Evolutionary conservation across 30 jellyfish, hydroid and myxozoan species (phyloP), one percentile per base, ranked within the genome.

Genomic region (Turritopsis rubra): DNA sequence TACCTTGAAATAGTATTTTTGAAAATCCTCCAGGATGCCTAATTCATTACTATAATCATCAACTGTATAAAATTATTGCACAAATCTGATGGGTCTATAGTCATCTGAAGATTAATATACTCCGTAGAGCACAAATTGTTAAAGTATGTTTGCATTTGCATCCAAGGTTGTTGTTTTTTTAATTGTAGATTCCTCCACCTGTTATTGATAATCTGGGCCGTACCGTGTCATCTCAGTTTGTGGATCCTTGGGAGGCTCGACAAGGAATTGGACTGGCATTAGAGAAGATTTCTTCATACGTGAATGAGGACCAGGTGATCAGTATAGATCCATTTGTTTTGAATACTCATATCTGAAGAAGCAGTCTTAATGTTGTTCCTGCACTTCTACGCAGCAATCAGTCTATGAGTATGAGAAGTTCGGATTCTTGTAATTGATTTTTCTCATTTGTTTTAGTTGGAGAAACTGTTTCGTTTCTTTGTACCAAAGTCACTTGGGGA

Each of bases 401-500:
- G 73, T 60, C 20, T n/a, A n/a, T n/a, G n/a, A n/a, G n/a, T n/a
- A n/a, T n/a, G n/a, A n/a, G n/a, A n/a, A n/a, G n/a, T n/a, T n/a
- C n/a, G n/a, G n/a, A n/a, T n/a, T n/a, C n/a, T n/a, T n/a, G n/a
- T n/a, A n/a, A 68, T 22, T 3, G 52, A 84, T 27, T 21, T 9
- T 73, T 31, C 75, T 26, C 53, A 28, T 19, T 13, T 85, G 18
- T 19, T 80, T 21, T 52, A 91, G 96, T 73, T 91, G 72, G 91
- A 75, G 22, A 79, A 72, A 22, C 60, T 91, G 75, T 91, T 91
- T 73, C 83, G 66, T 26, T 91, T 91, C 66, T 91, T 83, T 76
- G 98, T 91, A 1, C 98, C 96, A 7, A 86, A 83, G 27, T 95
- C 94, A 53, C 91, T 91, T 68, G 96, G 98, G 7, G 98, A 91